These are phyloP conservation scores for Clepsis dumicolana DNA, from an alignment of 2,888 invertebrate species.

Conservation along the genomic window DNA sequence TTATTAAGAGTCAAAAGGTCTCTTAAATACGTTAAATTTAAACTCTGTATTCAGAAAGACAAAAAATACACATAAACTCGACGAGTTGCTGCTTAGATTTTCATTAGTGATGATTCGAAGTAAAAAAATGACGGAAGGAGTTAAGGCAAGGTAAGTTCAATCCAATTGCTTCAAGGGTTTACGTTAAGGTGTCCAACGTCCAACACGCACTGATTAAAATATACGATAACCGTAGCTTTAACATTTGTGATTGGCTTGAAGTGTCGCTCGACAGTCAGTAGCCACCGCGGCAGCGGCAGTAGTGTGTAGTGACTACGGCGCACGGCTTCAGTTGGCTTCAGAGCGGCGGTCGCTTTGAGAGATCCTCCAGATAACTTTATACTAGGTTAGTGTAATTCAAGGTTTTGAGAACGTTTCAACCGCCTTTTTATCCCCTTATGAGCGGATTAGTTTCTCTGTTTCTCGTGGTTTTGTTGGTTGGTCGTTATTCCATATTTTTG, in stretches of 20 bases:
- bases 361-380: constrained; percentile 48
- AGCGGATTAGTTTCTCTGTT: not conserved
- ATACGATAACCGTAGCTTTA: constrained; percentile 43
- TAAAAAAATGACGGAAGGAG: not conserved
- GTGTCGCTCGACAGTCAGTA: constrained; percentile 82
- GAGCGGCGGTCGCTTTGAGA: constrained; percentile 72
- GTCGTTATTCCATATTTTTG: not conserved
- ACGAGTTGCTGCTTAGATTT: not conserved
- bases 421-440: not conserved
- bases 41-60: no score
- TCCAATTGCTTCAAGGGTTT: not conserved
- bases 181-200: constrained; percentile 35
- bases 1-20: no score
- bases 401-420: not conserved
- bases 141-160: not conserved
- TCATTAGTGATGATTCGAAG: not conserved
- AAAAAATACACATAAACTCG: no score
- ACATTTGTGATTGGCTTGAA: constrained; percentile 65
- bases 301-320: constrained; percentile 83
- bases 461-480: not conserved
- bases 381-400: constrained; percentile 39
- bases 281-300: constrained; percentile 58
- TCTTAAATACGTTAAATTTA: no score
- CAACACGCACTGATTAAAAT: constrained; percentile 41
- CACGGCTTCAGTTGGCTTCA: constrained; percentile 82